These are phyloP conservation scores for Gasteruption jaculator DNA, from an alignment of 2,888 invertebrate species.

Conservation along the genomic window DNA sequence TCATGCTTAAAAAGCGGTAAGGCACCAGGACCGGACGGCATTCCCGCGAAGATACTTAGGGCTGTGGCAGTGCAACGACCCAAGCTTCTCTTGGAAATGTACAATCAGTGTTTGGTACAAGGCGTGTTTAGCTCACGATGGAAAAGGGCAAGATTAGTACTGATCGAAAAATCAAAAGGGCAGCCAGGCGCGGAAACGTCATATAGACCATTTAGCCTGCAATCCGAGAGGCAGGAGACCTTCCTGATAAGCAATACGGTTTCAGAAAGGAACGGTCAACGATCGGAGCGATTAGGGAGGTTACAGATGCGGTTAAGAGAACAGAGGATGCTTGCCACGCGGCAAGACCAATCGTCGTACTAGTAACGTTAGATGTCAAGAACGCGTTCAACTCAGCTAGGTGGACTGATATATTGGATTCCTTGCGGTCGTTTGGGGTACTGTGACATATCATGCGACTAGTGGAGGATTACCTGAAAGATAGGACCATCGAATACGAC, in stretches of 20 bases:
- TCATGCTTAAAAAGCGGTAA: neutral
- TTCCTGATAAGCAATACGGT: constrained; percentile 11
- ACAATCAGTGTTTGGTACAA: neutral
- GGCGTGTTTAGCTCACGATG: constrained; percentile 2
- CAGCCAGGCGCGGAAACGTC: constrained; percentile 2
- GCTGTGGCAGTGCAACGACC: neutral
- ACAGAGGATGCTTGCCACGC: neutral
- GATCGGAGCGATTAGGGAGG: constrained; percentile 7
- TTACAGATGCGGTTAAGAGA: neutral
- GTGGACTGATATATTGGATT: constrained; percentile 17
- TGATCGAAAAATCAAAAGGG: constrained; percentile 8
- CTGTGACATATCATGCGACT: neutral
- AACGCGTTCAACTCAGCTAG: constrained; percentile 22
- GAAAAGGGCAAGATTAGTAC: neutral
- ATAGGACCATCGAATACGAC: neutral
- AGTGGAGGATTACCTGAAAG: neutral
- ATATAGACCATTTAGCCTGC: neutral
- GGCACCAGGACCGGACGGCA: constrained; percentile 9
- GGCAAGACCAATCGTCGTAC: neutral
- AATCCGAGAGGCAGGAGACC: neutral
- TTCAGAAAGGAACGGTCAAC: constrained; percentile 14
- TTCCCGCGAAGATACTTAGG: neutral
- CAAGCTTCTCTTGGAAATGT: neutral
- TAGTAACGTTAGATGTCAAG: constrained; percentile 1
- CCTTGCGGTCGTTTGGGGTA: neutral